Conservation (phyloP, 1,140 invertebrate species). For the Hyles vespertilio region DNA sequence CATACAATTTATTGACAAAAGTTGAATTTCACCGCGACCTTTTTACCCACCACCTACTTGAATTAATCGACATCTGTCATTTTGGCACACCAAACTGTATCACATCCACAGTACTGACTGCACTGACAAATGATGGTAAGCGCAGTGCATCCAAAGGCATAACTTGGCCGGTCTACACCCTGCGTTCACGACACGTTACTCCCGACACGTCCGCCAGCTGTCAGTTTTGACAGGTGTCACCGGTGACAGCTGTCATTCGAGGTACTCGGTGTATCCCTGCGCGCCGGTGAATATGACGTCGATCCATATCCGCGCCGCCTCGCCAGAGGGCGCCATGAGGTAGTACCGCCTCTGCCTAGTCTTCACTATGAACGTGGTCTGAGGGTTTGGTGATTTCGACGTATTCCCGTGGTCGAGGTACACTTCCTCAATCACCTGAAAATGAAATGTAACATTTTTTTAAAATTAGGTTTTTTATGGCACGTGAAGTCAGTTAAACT, state of each 20-base stretch:
- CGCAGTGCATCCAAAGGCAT: not conserved
- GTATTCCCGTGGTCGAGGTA: constrained; percentile 96
- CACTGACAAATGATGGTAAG: not conserved
- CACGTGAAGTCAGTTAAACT: too few species aligned
- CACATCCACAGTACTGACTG: not conserved
- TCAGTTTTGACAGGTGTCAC: constrained; percentile 1
- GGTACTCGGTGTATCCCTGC: constrained; percentile 70
- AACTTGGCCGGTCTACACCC: too few species aligned
- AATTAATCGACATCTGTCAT: constrained; percentile 1
- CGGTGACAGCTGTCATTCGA: constrained; percentile 41
- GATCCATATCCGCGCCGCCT: constrained; percentile 97
- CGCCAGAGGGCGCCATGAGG: constrained; percentile 94
- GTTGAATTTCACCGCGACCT: not conserved
- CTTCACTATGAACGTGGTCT: constrained; percentile 97
- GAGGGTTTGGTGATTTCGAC: constrained; percentile 93
- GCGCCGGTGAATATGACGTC: constrained; percentile 87
- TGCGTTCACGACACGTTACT: not conserved
- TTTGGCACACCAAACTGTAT: not conserved
- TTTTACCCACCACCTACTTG: not conserved
- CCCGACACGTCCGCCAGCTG: not conserved
- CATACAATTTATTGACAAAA: too few species aligned
- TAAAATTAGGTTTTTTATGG: too few species aligned
- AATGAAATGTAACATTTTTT: too few species aligned
- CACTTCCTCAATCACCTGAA: constrained; percentile 96
- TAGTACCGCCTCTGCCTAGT: constrained; percentile 92